These are phyloP conservation scores for Leptinotarsa tumamoca DNA, from an alignment of 2,888 invertebrate species.

Conservation along the genomic window DNA sequence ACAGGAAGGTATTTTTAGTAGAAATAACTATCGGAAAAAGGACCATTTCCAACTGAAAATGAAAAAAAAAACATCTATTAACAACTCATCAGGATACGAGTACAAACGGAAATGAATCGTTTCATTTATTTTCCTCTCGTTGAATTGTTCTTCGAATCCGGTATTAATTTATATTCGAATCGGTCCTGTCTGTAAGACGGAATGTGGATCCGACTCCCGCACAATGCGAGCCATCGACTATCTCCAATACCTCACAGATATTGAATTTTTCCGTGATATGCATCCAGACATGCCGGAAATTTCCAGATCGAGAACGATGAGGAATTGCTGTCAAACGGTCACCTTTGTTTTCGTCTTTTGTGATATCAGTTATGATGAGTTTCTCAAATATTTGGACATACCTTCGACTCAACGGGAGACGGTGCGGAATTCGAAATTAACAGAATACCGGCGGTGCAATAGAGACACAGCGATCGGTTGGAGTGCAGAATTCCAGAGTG, in stretches of 20 bases:
- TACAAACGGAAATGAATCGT: too few species aligned
- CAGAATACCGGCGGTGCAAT: constrained; percentile 13
- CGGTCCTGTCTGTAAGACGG: constrained; percentile 41
- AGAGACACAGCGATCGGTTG: not conserved
- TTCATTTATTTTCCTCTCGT: too few species aligned
- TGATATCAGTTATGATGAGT: constrained; percentile 42
- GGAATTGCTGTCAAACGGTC: constrained; percentile 63
- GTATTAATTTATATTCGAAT: not conserved
- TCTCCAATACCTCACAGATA: constrained; percentile 62
- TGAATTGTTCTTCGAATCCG: too few species aligned
- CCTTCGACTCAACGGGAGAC: constrained; percentile 19
- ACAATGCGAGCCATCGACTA: constrained; percentile 62
- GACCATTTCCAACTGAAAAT: too few species aligned
- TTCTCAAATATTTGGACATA: constrained; percentile 45
- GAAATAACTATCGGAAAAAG: too few species aligned
- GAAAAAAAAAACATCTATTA: too few species aligned
- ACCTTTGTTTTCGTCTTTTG: constrained; percentile 59
- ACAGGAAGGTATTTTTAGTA: too few species aligned
- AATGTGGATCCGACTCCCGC: constrained; percentile 50
- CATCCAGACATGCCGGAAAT: constrained; percentile 60
- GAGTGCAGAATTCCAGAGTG: not conserved
- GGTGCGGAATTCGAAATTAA: constrained; percentile 36
- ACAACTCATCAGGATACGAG: too few species aligned
- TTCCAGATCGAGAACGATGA: constrained; percentile 60
- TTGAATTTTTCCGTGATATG: constrained; percentile 65